Percentiles rank a stretch among this genome's conserved stretches.
phyloP scores from a whole-genome alignment of 1,140 invertebrate species.

The Dendrolimus kikuchii region DNA sequence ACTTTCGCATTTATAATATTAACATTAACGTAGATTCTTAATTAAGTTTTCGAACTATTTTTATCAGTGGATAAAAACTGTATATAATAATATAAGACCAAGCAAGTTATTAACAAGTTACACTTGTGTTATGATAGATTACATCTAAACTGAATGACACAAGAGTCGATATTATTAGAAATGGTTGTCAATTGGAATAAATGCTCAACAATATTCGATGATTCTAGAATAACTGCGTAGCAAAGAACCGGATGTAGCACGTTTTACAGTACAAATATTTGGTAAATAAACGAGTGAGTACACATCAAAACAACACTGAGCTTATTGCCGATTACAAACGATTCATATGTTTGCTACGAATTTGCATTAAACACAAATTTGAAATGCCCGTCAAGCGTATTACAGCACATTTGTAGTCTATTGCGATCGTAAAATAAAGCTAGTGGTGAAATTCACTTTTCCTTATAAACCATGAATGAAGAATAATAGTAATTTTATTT shows the following conservation, averaged over 20 bases:
- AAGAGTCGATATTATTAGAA: neutral
- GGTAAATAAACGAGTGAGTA: conserved; percentile 3
- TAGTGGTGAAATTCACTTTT: neutral
- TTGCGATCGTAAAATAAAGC: neutral
- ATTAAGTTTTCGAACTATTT: too few relatives aligned
- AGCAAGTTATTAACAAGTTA: too few relatives aligned
- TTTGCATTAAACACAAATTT: conserved; percentile 32
- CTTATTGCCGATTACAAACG: conserved; percentile 35
- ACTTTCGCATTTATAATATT: too few relatives aligned
- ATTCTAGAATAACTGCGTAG: too few relatives aligned
- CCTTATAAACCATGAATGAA: neutral
- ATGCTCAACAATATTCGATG: too few relatives aligned
- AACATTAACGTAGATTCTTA: too few relatives aligned
- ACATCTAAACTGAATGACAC: too few relatives aligned
- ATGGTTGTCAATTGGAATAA: neutral
- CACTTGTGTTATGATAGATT: too few relatives aligned
- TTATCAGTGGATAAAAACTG: too few relatives aligned
- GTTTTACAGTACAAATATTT: conserved; percentile 3
- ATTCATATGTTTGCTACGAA: conserved; percentile 27
- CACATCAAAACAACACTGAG: conserved; percentile 8
- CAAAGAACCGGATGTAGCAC: too few relatives aligned
- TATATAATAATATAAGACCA: too few relatives aligned
- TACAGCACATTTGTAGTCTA: conserved; percentile 2
- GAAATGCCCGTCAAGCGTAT: neutral
- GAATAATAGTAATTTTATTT: neutral